These are phyloP conservation scores for Plestiodon gilberti DNA, from an alignment of 2,113 vertebrate genomes.

Conservation along the genomic window DNA sequence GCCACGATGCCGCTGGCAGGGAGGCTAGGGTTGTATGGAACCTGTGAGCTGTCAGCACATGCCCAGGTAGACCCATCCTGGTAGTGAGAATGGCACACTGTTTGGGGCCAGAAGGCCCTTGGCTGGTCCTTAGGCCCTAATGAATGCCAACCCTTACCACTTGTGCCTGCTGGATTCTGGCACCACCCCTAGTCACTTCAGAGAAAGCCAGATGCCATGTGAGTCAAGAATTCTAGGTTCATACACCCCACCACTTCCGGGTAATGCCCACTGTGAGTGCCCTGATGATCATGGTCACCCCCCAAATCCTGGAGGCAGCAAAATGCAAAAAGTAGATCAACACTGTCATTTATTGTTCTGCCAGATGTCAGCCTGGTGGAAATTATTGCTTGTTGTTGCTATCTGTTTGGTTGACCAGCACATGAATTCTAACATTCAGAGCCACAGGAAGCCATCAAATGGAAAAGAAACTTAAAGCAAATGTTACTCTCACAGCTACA, in stretches of 20 bases:
- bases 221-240: neutral
- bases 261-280: neutral
- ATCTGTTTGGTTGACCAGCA: fast-evolving
- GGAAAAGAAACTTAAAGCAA: neutral
- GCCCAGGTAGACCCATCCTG: too few relatives aligned
- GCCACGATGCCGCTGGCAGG: too few relatives aligned
- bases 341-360: neutral
- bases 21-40: too few relatives aligned
- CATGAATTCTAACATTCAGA: neutral
- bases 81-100: too few relatives aligned
- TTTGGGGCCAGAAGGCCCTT: too few relatives aligned
- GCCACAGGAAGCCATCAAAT: neutral
- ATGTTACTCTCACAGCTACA: constrained; percentile 31
- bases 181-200: too few relatives aligned
- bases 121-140: too few relatives aligned
- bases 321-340: neutral
- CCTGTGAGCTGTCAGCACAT: too few relatives aligned
- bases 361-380: neutral
- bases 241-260: neutral
- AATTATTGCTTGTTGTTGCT: neutral
- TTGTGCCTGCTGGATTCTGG: too few relatives aligned
- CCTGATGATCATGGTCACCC: neutral
- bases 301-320: neutral
- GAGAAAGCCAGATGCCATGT: too few relatives aligned
- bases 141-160: too few relatives aligned